phyloP scores from a whole-genome alignment of 2,888 invertebrate species.

The Drosophila rubida region DNA sequence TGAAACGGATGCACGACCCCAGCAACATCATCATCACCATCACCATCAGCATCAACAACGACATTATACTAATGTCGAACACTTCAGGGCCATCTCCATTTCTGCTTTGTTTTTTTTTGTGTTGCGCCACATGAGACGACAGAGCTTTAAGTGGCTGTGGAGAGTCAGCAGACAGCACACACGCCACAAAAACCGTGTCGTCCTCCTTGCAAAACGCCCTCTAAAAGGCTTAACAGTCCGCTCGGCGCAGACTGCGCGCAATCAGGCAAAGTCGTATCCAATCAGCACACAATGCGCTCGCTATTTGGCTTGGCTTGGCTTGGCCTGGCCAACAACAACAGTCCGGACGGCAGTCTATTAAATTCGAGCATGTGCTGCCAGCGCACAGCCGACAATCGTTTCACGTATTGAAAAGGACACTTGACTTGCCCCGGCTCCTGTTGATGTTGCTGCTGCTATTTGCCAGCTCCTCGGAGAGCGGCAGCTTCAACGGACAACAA shows the following conservation, averaged over 20 bases:
- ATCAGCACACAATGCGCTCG: slow-evolving; percentile 54
- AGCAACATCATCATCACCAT: not conserved
- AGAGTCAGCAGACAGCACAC: slow-evolving; percentile 2
- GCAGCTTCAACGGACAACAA: slow-evolving; percentile 3
- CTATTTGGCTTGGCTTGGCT: slow-evolving; percentile 39
- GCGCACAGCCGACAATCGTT: slow-evolving; percentile 42
- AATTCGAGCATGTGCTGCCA: slow-evolving; percentile 40
- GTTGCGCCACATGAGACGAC: slow-evolving; percentile 41
- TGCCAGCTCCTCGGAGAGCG: slow-evolving; percentile 12
- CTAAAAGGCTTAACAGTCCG: slow-evolving; percentile 28
- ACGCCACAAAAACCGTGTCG: slow-evolving; percentile 28
- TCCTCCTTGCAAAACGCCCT: slow-evolving; percentile 17
- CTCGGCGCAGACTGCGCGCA: slow-evolving; percentile 29
- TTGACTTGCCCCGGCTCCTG: slow-evolving; percentile 10
- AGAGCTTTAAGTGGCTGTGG: slow-evolving; percentile 58
- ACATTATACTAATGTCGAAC: slow-evolving; percentile 28
- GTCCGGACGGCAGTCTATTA: slow-evolving; percentile 44
- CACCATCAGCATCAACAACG: slow-evolving; percentile 25
- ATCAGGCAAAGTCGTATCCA: slow-evolving; percentile 67
- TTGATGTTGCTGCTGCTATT: slow-evolving; percentile 27
- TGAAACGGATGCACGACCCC: slow-evolving; percentile 65
- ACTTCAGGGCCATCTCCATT: slow-evolving; percentile 18
- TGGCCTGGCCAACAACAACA: slow-evolving; percentile 34
- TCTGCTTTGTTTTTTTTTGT: slow-evolving; percentile 17
- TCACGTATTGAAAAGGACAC: slow-evolving; percentile 40